Evolutionary conservation across 2,888 invertebrate species (phyloP).

Genomic region (Drosophila helvetica): DNA sequence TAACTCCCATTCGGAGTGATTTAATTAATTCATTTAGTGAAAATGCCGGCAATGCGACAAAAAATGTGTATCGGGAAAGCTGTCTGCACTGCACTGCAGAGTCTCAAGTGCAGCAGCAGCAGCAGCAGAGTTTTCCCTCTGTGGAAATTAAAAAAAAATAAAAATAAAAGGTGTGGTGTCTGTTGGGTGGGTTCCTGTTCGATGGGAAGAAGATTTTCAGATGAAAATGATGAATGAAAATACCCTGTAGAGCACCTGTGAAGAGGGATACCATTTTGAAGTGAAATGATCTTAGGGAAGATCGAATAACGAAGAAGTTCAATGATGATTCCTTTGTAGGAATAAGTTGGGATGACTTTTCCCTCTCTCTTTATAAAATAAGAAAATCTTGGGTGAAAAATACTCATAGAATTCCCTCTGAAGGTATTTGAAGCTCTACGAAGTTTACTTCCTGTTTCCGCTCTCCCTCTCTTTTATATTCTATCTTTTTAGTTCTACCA

Average conservation of each 20-base stretch:
- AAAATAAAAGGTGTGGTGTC: slow-evolving; percentile 20
- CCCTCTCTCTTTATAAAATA: too few relatives aligned
- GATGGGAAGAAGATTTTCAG: slow-evolving; percentile 23
- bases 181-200: slow-evolving; percentile 25
- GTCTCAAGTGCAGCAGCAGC: slow-evolving; percentile 8
- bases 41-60: slow-evolving; percentile 63
- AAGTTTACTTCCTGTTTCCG: neutral
- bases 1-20: slow-evolving; percentile 56
- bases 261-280: too few relatives aligned
- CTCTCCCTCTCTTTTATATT: too few relatives aligned
- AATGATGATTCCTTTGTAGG: too few relatives aligned
- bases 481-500: neutral
- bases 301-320: too few relatives aligned
- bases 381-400: too few relatives aligned
- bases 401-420: neutral
- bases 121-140: slow-evolving; percentile 22
- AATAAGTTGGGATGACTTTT: too few relatives aligned
- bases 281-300: too few relatives aligned
- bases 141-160: neutral
- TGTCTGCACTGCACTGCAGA: neutral
- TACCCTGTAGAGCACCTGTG: too few relatives aligned
- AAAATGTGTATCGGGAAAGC: slow-evolving; percentile 48
- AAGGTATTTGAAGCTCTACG: neutral
- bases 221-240: too few relatives aligned
- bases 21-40: slow-evolving; percentile 79